Base-by-base conservation (phyloP, 2,888 invertebrate genomes). In the Drosophila barbarae region DNA sequence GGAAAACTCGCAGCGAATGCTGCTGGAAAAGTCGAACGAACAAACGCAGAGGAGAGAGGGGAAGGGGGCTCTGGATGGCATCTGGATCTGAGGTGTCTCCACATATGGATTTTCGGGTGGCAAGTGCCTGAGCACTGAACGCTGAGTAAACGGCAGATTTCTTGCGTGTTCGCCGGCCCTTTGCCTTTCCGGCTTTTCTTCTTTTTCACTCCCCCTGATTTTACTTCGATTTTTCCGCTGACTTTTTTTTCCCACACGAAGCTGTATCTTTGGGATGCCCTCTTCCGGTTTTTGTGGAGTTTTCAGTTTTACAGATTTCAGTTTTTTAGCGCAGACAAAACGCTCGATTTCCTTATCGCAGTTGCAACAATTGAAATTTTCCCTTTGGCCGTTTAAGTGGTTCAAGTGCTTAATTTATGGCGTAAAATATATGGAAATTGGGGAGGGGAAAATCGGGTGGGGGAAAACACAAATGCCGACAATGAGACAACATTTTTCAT, bases 391-490 rank as follows among this genome's bases (percentile, higher is more conserved):
- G 18, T 61, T 58, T 76, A 78, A 78, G 76, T 78, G 71, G 58
- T 63, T 56, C 73, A 77, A 81, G 80, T 83, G 84, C 58, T 69
- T 81, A 81, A 81, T 81, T 81, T 81, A 81, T 81, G 82, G 77
- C 65, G 73, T 68, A 69, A 78, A 80, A 81, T 76, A 81, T 78
- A 83, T 76, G 73, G 69, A 76, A 80, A 83, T 74, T 55, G 70
- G 71, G 66, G 61, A 26, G 21, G 46, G 46, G 44, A 2, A 46
- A 28, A 30, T 30, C 18, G 41, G 3, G 51, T 10, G n/a, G 44
- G 36, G n/a, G 44, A 10, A 60, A 76, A 79, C 73, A 75, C 68
- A 77, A 71, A 76, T 73, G 76, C 76, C 80, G 74, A 77, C 80
- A 75, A 76, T 66, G 64, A 72, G 66, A 64, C 63, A 74, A 77